These are phyloP conservation scores for Fringilla coelebs DNA, from an alignment of 2,797 vertebrate species.

Conservation along the genomic window DNA sequence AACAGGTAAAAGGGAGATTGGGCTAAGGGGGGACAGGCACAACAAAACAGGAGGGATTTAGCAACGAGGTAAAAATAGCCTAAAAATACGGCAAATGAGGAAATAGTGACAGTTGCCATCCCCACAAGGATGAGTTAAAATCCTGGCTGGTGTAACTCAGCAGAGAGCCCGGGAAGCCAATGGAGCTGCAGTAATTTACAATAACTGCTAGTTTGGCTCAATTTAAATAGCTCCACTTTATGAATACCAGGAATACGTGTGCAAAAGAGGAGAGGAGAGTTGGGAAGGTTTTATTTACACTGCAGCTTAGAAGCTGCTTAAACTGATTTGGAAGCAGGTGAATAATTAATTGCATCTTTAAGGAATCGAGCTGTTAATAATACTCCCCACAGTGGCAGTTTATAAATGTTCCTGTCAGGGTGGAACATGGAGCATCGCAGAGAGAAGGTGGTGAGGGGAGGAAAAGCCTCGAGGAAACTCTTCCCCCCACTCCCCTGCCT, in stretches of 20 bases:
- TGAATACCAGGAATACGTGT: background rate
- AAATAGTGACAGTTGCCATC: slow-evolving; percentile 17
- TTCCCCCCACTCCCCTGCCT: background rate
- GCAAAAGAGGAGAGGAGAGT: background rate
- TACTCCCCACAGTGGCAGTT: slow-evolving; percentile 39
- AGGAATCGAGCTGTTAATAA: slow-evolving; percentile 65
- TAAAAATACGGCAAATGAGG: background rate
- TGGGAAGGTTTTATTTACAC: slow-evolving; percentile 47
- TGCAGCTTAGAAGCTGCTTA: slow-evolving; percentile 52
- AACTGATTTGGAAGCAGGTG: slow-evolving; percentile 68
- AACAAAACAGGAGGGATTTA: background rate
- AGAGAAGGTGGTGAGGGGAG: background rate
- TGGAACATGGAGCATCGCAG: background rate
- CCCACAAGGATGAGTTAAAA: slow-evolving; percentile 44
- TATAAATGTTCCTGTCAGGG: slow-evolving; percentile 45
- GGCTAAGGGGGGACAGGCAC: background rate
- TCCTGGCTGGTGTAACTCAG: slow-evolving; percentile 20
- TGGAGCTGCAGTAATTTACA: slow-evolving; percentile 51
- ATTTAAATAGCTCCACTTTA: slow-evolving; percentile 33
- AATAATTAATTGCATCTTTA: slow-evolving; percentile 73
- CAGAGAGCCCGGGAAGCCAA: background rate
- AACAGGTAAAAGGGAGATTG: background rate
- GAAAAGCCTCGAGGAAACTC: slow-evolving; percentile 10
- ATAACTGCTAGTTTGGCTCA: slow-evolving; percentile 44
- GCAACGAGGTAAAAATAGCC: slow-evolving; percentile 7